Evolutionary conservation across 2,888 invertebrate species (phyloP), one percentile per base, ranked within the genome.

Genomic region (Cyclophora punctaria): DNA sequence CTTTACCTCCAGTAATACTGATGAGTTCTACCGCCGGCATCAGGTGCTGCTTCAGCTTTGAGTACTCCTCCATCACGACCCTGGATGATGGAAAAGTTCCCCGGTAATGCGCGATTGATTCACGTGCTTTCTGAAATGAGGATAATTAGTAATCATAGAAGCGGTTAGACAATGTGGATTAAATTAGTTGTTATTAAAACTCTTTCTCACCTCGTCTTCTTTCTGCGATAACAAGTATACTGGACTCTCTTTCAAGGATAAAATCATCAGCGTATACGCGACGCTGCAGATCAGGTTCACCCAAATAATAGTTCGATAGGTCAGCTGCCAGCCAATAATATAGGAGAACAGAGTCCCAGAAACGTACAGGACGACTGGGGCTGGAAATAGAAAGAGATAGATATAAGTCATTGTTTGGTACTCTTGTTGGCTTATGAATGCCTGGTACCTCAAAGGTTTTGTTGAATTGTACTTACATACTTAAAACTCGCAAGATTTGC

Each of bases 231-330:
- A 47, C 41, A 83, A 55, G 51, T 57, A 87, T 35, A 83, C 61
- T 0, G 88, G 88, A 47, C 85, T 87, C 47, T 88, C 88, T 0
- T 66, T 73, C 0, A 83, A 73, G 0, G 73, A 54, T 56, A 73
- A 49, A 4, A 80, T 57, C 0, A 83, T 62, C 0, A 71, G 52
- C 0, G 71, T 71, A 6, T 66, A 61, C 0, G 65, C 33, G 0
- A 83, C 63, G 42, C 77, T 68, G 6, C 64, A 47, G 0, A 63
- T 51, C n/a, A 86, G 35, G 48, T 83, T 81, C 0, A 69, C 50
- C 82, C 82, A 82, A 34, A 84, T 66, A 7, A 80, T 75, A 7
- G 62, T 53, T 2, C 61, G 64, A 53, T 84, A 85, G 0, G 75
- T 58, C 0, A 80, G 51, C 49, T 73, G 72, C 80, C 84, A 85